Evolutionary conservation across 2,888 invertebrate species (phyloP), one percentile per base, ranked within the genome.

Genomic region (Drosophila crucigera): DNA sequence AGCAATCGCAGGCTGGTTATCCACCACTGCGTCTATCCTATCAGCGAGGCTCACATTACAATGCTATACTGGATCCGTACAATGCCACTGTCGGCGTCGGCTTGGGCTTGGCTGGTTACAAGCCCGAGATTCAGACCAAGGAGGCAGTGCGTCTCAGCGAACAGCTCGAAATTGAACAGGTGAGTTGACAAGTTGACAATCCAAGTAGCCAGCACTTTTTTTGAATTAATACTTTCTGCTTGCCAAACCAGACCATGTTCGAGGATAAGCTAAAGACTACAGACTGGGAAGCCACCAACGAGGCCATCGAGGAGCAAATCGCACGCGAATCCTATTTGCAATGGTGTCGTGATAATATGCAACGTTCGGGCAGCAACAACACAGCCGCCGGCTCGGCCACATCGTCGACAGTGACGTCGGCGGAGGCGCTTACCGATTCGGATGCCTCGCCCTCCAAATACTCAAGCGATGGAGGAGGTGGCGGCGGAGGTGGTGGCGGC

Each of bases 281-380:
- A 9, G 98, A 98, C 93, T 97, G 97, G 97, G 97, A 98, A 92
- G 96, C 97, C 11, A 98, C 98, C 0, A 97, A 97, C 91, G 97
- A 97, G 92, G 97, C 97, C n/a, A 96, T 98, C 66, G 97, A 97
- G 91, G 97, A 97, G 91, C 97, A 97, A 94, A 96, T 97, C 14
- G 97, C 97, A 7, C 94, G 97, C 22, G 97, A 97, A 93, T 97
- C 97, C 49, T 97, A 97, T 93, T 94, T 97, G 56, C 97, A 97
- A 91, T 97, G 96, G 96, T 94, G 96, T 56, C 94, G 95, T 71
- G 96, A 96, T 64, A 95, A 95, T 89, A 95, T 95, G 92, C 94
- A 95, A 87, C 94, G 95, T 59, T 76, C 85, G n/a, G 91, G 92
- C 41, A 89, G 67, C 65, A 87, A 41, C 11, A 84, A 80, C 16